Percentiles rank a stretch among this genome's conserved stretches.
phyloP scores from a whole-genome alignment of 2,888 invertebrate genomes.

The Epistrophe eligans region DNA sequence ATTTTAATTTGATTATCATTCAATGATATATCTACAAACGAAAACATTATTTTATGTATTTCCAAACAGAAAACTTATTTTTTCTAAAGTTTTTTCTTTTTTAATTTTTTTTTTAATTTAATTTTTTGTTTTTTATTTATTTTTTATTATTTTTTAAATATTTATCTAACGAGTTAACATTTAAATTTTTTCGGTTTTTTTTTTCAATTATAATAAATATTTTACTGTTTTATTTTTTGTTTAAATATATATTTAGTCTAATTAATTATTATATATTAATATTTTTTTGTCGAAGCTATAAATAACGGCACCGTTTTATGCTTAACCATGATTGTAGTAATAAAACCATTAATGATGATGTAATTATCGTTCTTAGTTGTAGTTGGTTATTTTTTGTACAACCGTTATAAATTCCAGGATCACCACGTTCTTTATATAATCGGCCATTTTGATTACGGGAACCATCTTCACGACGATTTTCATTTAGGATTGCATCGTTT shows the following conservation, averaged over 20 bases:
- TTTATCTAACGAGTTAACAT: conserved; percentile 81
- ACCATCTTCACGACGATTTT: conserved; percentile 83
- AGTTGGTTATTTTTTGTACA: conserved; percentile 47
- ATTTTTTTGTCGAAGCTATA: conserved; percentile 70
- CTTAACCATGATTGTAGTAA: conserved; percentile 52
- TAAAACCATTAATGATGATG: conserved; percentile 40
- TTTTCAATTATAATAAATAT: conserved; percentile 63
- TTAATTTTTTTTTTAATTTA: conserved; percentile 20
- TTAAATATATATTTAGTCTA: conserved; percentile 70
- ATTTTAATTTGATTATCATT: conserved; percentile 53
- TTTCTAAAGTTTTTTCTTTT: conserved; percentile 19
- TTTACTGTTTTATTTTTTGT: conserved; percentile 50
- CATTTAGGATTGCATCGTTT: conserved; percentile 81
- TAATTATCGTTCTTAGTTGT: conserved; percentile 33
- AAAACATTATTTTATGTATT: not conserved
- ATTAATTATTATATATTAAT: conserved; percentile 54
- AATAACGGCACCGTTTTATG: conserved; percentile 41
- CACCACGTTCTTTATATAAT: conserved; percentile 81
- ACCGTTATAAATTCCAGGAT: conserved; percentile 78
- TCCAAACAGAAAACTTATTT: conserved; percentile 19
- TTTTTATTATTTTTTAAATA: conserved; percentile 65
- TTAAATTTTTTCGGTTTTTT: conserved; percentile 77
- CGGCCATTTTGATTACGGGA: conserved; percentile 83
- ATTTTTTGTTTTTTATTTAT: conserved; percentile 30
- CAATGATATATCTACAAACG: conserved; percentile 57